A percentile compares a stretch with the other conserved stretches of the same genome.
phyloP scores from a whole-genome alignment of 2,797 vertebrate species.

The Crocidura indochinensis region DNA sequence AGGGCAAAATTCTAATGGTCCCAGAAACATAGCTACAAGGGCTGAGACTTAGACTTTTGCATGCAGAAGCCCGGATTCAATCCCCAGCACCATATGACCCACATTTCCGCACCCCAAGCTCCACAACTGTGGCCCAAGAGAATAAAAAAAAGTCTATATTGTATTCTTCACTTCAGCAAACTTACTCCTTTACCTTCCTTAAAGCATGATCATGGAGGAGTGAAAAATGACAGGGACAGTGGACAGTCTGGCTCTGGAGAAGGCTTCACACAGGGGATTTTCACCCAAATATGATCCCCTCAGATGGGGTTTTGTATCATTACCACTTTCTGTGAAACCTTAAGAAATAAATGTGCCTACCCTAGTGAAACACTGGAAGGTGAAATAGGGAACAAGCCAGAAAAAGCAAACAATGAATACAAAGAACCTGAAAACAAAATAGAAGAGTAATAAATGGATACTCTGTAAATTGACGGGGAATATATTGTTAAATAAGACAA shows the following conservation, averaged over 20 bases:
- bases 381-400: not conserved
- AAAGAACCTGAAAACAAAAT: not conserved
- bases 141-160: too few relatives aligned
- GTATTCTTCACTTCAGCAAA: not conserved
- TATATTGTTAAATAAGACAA: not conserved
- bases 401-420: not conserved
- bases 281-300: conserved; percentile 48
- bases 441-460: not conserved
- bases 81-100: too few relatives aligned
- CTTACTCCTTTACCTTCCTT: not conserved
- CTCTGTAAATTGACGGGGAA: not conserved
- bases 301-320: conserved; percentile 42
- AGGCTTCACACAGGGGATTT: conserved; percentile 23
- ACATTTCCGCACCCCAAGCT: too few relatives aligned
- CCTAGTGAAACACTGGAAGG: not conserved
- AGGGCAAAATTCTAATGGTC: not conserved
- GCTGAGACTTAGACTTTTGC: too few relatives aligned
- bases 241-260: not conserved
- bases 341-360: not conserved
- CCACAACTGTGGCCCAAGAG: too few relatives aligned
- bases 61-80: too few relatives aligned
- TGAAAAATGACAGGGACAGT: not conserved
- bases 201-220: not conserved
- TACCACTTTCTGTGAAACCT: not conserved
- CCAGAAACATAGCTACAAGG: too few relatives aligned